phyloP scores from a whole-genome alignment of 2,797 vertebrate genomes.

The Nannoperca australis region DNA sequence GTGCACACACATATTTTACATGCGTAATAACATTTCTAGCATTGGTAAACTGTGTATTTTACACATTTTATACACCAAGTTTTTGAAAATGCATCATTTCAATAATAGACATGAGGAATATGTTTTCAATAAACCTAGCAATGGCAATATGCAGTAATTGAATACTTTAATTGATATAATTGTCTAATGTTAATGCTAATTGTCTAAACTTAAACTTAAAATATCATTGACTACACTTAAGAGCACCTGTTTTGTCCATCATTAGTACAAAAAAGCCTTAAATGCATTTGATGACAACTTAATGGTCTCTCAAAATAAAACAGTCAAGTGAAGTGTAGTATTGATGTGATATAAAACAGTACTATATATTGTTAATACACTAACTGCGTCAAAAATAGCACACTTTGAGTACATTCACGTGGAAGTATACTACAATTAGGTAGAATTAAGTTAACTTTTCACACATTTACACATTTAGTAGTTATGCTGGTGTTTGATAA shows the following conservation, averaged over 20 bases:
- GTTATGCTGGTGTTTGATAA: constrained; percentile 3
- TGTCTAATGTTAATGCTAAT: background rate
- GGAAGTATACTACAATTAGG: background rate
- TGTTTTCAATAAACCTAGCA: background rate
- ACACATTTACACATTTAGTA: constrained; percentile 40
- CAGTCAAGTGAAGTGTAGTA: background rate
- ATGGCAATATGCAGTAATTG: background rate
- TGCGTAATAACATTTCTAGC: background rate
- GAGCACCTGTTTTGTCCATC: background rate
- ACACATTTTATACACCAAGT: no score
- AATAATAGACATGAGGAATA: background rate
- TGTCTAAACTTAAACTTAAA: no score
- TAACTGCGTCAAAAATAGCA: background rate
- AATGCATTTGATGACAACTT: background rate
- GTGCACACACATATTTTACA: background rate
- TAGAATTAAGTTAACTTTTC: background rate
- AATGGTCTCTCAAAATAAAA: no score
- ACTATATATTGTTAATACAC: background rate
- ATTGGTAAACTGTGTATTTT: constrained; percentile 1
- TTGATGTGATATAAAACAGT: no score
- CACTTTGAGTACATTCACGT: constrained; percentile 5
- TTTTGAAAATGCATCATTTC: background rate
- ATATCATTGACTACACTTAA: background rate
- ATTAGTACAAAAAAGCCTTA: background rate
- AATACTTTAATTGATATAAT: background rate